Evolutionary conservation across 2,888 invertebrate genomes (phyloP), one percentile per base, ranked within the genome.

Genomic region (Pseudococcus longispinus): DNA sequence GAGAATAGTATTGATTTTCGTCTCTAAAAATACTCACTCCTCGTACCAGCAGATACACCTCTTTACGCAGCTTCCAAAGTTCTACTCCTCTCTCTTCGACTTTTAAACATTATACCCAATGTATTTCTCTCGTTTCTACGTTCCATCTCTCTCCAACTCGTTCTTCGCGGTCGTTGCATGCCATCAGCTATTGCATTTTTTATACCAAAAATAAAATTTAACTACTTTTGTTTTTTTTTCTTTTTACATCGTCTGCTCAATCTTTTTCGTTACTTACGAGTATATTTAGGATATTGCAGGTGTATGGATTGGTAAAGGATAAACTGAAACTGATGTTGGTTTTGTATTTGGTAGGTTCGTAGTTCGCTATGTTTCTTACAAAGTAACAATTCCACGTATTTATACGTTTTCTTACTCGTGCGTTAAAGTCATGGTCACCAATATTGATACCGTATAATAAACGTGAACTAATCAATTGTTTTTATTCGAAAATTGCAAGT

Each of bases 1-100:
- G 77, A 80, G 77, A 80, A 42, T 80, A 32, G 15, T 80, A 80
- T 80, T 80, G 77, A 80, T 80, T 80, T 80, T 80, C 77, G 20
- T 20, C 77, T 80, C 77, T 80, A 80, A 80, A 80, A 80, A 80
- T 80, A 80, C 77, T 20, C n/a, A 32, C 74, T n/a, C 42, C 70
- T 70, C 60, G 23, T 60, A 60, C n/a, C 9, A 23, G 20, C 23
- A 60, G 60, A 60, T 60, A 60, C 60, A 60, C 13, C 60, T 60
- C 60, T 60, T 60, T 23, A 60, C 60, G 60, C 60, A 60, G 60
- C 60, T 60, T 23, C 23, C 20, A 60, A 60, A 55, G 55, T 55
- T 55, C 55, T 55, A n/a, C 9, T 60, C 60, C 60, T 60, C 60
- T 60, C 60, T n/a, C 23, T 6, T 51, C 2, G n/a, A 51, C 60